Evolutionary conservation across 2,888 invertebrate genomes (phyloP).

Genomic region (Brachylomia viminalis): DNA sequence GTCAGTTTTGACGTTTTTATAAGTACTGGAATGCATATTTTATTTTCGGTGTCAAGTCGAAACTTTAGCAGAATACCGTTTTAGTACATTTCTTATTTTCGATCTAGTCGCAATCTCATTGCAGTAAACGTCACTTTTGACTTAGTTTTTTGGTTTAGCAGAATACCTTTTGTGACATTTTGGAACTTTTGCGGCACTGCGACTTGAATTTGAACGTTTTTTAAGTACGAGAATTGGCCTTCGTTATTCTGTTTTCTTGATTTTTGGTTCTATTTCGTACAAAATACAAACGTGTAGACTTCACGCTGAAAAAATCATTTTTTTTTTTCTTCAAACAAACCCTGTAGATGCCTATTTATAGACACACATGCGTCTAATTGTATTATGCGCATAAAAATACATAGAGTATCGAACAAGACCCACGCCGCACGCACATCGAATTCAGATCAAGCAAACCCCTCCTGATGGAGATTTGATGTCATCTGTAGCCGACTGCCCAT

Average conservation of each 20-base stretch:
- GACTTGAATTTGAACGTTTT: no score
- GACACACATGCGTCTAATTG: slow-evolving; percentile 68
- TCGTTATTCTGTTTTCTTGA: not conserved
- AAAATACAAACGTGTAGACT: not conserved
- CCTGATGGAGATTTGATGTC: slow-evolving; percentile 86
- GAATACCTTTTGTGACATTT: no score
- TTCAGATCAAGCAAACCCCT: slow-evolving; percentile 79
- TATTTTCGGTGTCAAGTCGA: no score
- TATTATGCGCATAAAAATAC: slow-evolving; percentile 71
- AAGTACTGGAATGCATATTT: no score
- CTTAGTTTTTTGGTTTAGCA: no score
- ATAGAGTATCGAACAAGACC: slow-evolving; percentile 56
- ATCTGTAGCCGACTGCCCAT: slow-evolving; percentile 67
- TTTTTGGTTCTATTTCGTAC: not conserved
- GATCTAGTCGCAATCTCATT: no score
- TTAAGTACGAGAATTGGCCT: no score
- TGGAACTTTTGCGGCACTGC: no score
- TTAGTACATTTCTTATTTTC: no score
- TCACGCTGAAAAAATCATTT: not conserved
- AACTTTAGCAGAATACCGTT: no score
- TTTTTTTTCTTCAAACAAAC: not conserved
- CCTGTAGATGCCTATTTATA: slow-evolving; percentile 52
- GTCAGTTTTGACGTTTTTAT: no score
- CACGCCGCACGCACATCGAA: slow-evolving; percentile 81
- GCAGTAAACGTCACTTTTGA: no score